phyloP scores from a whole-genome alignment of 2,113 vertebrate genomes.

The Scophthalmus maximus region DNA sequence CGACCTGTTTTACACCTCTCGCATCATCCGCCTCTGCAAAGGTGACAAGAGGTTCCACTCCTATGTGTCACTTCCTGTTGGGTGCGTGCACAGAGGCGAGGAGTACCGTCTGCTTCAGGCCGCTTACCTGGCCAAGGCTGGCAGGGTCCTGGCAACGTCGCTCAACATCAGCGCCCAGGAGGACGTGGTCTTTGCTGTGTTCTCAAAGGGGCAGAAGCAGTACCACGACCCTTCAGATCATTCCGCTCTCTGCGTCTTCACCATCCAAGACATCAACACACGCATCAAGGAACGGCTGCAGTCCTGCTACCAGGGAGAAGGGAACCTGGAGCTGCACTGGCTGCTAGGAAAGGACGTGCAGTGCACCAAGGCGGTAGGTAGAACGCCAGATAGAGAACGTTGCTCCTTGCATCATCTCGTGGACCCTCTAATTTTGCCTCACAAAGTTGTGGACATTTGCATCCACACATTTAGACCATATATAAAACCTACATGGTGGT shows the following conservation, averaged over 20 bases:
- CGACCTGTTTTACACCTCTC: slow-evolving; percentile 94
- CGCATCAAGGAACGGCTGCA: slow-evolving; percentile 94
- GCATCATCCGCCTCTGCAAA: slow-evolving; percentile 95
- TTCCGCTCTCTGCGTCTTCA: slow-evolving; percentile 93
- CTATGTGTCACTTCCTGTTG: slow-evolving; percentile 94
- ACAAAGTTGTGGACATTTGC: not conserved
- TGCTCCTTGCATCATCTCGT: not conserved
- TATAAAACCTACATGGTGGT: not conserved
- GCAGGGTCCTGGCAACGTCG: slow-evolving; percentile 85
- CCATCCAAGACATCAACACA: slow-evolving; percentile 88
- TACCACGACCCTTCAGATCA: slow-evolving; percentile 91
- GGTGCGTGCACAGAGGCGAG: slow-evolving; percentile 87
- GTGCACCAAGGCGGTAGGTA: slow-evolving; percentile 94
- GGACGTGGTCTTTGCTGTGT: slow-evolving; percentile 95
- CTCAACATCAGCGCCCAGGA: slow-evolving; percentile 90
- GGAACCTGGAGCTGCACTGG: slow-evolving; percentile 97
- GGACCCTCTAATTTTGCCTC: not conserved
- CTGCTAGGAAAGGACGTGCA: slow-evolving; percentile 95
- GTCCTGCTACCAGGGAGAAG: slow-evolving; percentile 97
- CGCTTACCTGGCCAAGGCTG: slow-evolving; percentile 90
- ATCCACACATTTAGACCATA: not conserved
- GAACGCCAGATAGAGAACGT: not conserved
- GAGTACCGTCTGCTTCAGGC: slow-evolving; percentile 96
- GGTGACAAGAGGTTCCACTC: slow-evolving; percentile 98
- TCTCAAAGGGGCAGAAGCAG: slow-evolving; percentile 97